Evolutionary conservation across 2,797 vertebrate species (phyloP), one percentile per base, ranked within the genome.

Genomic region (Enteromius anoplus): DNA sequence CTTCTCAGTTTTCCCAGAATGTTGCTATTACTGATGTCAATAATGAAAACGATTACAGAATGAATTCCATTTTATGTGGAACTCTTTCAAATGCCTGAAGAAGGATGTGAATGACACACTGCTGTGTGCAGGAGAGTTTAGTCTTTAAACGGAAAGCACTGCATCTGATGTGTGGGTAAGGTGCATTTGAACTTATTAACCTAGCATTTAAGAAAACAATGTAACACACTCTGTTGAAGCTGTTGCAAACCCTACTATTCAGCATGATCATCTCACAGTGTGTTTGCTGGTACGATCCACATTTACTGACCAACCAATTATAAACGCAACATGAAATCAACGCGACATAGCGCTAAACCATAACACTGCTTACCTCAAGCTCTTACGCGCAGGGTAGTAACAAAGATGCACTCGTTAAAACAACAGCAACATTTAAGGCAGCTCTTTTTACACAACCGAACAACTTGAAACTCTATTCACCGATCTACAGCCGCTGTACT

Each of bases 1-100:
- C 19, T 2, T 15, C 5, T 26, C 40, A 29, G 34, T 40, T 51
- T 73, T 12, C 23, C 14, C 9, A 60, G 49, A 80, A 60, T 80
- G 23, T 17, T 9, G 14, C 51, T 42, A 80, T 70, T 69, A 70
- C 69, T 64, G 21, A 64, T 81, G 55, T 26, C 79, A 81, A 73
- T 60, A 19, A 7, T 37, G 8, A 81, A 64, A 62, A 64, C 15
- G 3, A 49, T 60, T 34, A 32, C 4, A 81, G 26, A 42, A 81
- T 11, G 12, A 75, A 75, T 42, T 42, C 37, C 14, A 42, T 5
- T 60, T 15, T 42, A 60, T 26, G 42, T 75, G 53, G 12, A 75
- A 47, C 12, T 40, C 37, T 19, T 23, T 14, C 5, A 60, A 26
- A 60, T 17, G 34, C 21, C 73, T 6, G n/a, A 40, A 40, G 34